Evolutionary conservation across 2,888 invertebrate species (phyloP).

Genomic region (Drosophila mercatorum): DNA sequence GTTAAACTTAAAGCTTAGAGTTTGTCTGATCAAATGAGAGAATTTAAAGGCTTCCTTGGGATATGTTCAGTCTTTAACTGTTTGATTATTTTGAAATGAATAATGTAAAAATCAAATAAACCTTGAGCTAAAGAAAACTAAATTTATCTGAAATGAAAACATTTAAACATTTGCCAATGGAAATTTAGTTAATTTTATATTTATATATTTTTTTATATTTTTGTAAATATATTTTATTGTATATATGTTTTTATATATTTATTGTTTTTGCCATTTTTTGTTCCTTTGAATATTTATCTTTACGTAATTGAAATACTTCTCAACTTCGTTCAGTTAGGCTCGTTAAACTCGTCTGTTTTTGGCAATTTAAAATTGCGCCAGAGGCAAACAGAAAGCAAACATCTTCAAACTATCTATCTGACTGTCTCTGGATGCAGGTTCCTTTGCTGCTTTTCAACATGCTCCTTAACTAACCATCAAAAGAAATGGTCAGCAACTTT

Average conservation of each 20-base stretch:
- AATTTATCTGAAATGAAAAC: too few relatives aligned
- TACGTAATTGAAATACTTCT: too few relatives aligned
- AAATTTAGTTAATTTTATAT: too few relatives aligned
- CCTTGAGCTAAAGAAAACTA: too few relatives aligned
- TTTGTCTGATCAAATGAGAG: too few relatives aligned
- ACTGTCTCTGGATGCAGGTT: constrained; percentile 19
- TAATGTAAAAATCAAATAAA: too few relatives aligned
- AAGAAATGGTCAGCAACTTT: constrained; percentile 71
- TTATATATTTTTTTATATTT: not conserved
- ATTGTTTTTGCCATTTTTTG: too few relatives aligned
- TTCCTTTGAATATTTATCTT: not conserved
- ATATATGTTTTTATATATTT: not conserved
- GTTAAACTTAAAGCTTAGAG: not conserved
- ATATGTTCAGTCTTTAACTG: not conserved
- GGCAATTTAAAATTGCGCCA: constrained; percentile 42
- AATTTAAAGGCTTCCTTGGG: too few relatives aligned
- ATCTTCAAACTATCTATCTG: constrained; percentile 12
- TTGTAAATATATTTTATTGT: not conserved
- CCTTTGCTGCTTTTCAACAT: constrained; percentile 48
- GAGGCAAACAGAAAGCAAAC: constrained; percentile 25
- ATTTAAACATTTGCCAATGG: too few relatives aligned
- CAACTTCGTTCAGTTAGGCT: not conserved
- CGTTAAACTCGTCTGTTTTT: constrained; percentile 24
- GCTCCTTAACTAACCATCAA: constrained; percentile 64
- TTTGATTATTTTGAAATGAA: too few relatives aligned